Conservation (phyloP, 2,113 vertebrate genomes). For the Opisthocomus hoazin region DNA sequence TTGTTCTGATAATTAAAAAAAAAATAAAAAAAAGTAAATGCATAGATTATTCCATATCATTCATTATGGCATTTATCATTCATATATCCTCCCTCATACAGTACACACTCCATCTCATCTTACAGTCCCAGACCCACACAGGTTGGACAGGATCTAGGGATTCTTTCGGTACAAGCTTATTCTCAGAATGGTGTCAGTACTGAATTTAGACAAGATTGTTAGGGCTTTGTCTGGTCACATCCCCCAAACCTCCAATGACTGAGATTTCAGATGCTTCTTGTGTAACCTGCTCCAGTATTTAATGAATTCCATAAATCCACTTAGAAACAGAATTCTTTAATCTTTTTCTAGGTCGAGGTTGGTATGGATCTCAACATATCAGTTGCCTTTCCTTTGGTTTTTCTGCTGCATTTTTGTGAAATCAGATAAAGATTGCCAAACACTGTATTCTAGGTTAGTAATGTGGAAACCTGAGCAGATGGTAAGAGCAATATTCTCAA, state of each 20-base stretch:
- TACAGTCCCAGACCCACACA: not conserved
- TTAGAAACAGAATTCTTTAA: not conserved
- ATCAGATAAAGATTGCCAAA: not conserved
- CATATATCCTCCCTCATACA: not conserved
- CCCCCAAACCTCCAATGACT: not conserved
- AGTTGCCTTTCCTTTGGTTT: not conserved
- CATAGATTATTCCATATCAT: not conserved
- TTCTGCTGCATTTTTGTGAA: not conserved
- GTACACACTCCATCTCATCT: not conserved
- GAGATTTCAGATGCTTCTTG: not conserved
- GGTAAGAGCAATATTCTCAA: not conserved
- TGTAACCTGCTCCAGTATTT: not conserved
- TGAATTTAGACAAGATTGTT: not conserved
- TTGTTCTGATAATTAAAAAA: not conserved
- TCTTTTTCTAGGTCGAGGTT: not conserved
- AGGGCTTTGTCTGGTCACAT: not conserved
- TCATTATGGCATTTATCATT: not conserved
- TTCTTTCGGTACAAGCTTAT: not conserved
- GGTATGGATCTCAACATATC: not conserved
- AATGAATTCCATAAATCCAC: not conserved
- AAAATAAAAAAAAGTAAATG: not conserved
- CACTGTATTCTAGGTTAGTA: not conserved
- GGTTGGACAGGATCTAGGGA: rapidly evolving
- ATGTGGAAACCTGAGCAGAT: not conserved
- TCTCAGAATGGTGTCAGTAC: not conserved